Base-by-base conservation (phyloP, 2,888 invertebrate genomes). In the Drosophila planitibia region DNA sequence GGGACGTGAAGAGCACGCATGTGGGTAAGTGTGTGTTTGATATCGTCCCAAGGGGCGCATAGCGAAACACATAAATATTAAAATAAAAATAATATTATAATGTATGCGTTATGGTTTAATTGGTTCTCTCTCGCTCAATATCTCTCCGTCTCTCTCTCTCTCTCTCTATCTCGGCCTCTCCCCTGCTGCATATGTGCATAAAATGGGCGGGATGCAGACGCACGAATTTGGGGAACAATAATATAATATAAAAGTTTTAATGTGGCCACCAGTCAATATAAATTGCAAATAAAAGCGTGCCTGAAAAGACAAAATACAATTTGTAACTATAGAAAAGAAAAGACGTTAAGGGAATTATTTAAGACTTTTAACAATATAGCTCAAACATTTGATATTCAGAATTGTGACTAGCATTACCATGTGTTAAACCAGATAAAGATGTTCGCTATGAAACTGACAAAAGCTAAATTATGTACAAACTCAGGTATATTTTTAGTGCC, bases 51-150 rank as follows among this genome's bases (percentile, higher is more conserved):
- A 52, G 77, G 85, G 82, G 59, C 60, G 61, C 78, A 72, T 79
- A 65, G 82, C 76, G 62, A 76, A 85, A 71, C 83, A 83, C 79
- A 86, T 86, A 88, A 86, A 86, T 86, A 86, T 86, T 86, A 85
- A 86, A 86, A 85, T 82, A 81, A 83, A 85, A 83, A 85, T 82
- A 79, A 83, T 83, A 88, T 79, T 82, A 79, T 83, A 82, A 83
- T 85, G 78, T 76, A 82, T 85, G 80, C 78, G 83, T 77, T 82
- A 74, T 75, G 77, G 79, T 83, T 86, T 86, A 86, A 86, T 86
- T 86, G 86, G 76, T 77, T 85, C 47, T 16, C 22, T 6, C 47
- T 79, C 82, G 79, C 81, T 79, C 79, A 75, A 79, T 70, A 74
- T 69, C 22, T 28, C 54, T 57, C 52, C 10, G n/a, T 69, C 30